phyloP scores from a whole-genome alignment of 2,797 vertebrate species.

The Sternotherus odoratus region DNA sequence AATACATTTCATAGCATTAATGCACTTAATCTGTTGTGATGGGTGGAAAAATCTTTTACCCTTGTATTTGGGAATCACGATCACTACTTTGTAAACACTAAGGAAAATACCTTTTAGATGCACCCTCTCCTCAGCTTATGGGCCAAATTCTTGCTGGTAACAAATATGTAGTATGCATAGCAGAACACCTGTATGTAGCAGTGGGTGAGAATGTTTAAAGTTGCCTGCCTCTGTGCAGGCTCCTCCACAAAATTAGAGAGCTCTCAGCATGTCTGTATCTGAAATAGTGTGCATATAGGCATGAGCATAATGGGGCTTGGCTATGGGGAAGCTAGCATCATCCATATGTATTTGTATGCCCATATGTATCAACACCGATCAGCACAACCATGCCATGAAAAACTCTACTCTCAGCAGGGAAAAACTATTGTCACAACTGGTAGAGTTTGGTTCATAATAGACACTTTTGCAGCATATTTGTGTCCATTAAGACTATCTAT shows the following conservation, averaged over 20 bases:
- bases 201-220: neutral
- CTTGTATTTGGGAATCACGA: neutral
- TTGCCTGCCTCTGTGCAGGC: neutral
- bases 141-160: neutral
- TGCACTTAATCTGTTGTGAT: neutral
- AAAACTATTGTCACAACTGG: neutral
- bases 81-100: neutral
- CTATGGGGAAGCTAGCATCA: neutral
- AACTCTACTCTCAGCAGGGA: neutral
- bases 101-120: neutral
- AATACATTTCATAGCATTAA: neutral
- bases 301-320: rapidly evolving
- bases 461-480: neutral
- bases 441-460: neutral
- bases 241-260: neutral
- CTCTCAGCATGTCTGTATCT: neutral
- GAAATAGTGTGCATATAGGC: neutral
- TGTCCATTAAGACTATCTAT: neutral
- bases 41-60: neutral
- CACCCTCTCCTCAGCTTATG: neutral
- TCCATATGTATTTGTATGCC: neutral
- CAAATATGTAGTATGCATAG: neutral
- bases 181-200: neutral
- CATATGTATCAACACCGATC: neutral
- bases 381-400: neutral